Evolutionary conservation across 2,797 vertebrate species (phyloP).

Genomic region (Psittacula derbiana): DNA sequence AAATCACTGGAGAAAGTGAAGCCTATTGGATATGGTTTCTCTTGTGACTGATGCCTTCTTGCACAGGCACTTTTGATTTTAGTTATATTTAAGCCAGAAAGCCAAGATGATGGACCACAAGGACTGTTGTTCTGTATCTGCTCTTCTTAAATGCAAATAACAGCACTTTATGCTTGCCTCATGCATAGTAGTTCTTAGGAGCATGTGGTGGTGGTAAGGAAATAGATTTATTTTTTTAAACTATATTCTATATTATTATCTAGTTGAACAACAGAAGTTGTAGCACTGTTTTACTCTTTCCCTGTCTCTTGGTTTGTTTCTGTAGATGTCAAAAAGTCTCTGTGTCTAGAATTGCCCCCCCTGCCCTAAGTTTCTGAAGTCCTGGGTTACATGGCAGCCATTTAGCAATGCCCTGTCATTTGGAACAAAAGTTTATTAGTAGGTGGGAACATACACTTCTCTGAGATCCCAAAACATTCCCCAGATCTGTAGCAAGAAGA

Average conservation of each 20-base stretch:
- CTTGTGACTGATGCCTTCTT: not conserved
- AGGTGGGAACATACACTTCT: not conserved
- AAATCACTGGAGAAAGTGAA: not conserved
- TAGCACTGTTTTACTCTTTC: not conserved
- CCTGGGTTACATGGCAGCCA: not conserved
- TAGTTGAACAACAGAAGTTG: not conserved
- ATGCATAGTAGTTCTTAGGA: not conserved
- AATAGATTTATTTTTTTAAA: conserved; percentile 20
- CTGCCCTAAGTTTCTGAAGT: not conserved
- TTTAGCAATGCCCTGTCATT: not conserved
- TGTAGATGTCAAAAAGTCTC: not conserved
- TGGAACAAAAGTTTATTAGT: not conserved
- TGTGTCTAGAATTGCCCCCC: not conserved
- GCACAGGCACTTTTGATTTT: not conserved
- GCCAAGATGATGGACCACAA: not conserved
- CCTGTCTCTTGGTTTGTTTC: not conserved
- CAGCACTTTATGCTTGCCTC: not conserved
- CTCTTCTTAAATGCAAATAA: not conserved
- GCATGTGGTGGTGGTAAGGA: not conserved
- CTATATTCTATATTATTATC: not conserved
- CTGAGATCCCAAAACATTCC: not conserved
- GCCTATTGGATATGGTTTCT: not conserved
- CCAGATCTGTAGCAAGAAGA: not conserved
- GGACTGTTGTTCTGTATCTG: not conserved
- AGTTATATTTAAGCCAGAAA: not conserved